Percentiles rank a stretch among this genome's conserved stretches.
These are phyloP conservation scores for Acronicta aceris DNA, from an alignment of 2,888 invertebrate genomes.

Conservation along the genomic window DNA sequence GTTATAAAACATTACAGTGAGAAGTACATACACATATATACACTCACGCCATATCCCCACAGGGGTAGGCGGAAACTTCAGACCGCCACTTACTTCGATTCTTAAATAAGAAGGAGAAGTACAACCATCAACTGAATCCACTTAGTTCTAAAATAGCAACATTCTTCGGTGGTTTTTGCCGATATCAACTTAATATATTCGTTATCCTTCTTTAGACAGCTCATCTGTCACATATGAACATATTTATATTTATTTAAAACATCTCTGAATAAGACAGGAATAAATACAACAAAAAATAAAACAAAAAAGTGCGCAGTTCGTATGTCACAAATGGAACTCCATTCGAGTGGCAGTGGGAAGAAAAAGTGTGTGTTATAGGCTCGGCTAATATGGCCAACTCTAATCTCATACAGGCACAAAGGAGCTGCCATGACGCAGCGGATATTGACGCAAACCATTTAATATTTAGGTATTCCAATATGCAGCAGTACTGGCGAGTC, in stretches of 20 bases:
- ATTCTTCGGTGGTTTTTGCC: background rate
- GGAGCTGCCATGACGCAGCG: constrained; percentile 85
- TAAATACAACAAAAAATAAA: constrained; percentile 18
- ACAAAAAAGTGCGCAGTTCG: constrained; percentile 31
- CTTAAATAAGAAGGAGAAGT: too few relatives aligned
- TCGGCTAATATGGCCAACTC: constrained; percentile 82
- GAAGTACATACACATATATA: too few relatives aligned
- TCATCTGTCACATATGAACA: constrained; percentile 33
- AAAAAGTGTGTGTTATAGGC: constrained; percentile 73
- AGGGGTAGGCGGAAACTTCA: too few relatives aligned
- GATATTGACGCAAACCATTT: constrained; percentile 85
- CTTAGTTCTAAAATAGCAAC: too few relatives aligned
- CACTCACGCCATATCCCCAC: too few relatives aligned
- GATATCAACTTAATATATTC: background rate
- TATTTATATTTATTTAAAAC: constrained; percentile 43
- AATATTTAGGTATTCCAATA: constrained; percentile 86
- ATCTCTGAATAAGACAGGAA: constrained; percentile 28
- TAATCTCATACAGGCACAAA: constrained; percentile 85
- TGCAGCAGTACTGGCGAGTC: constrained; percentile 71
- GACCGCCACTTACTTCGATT: too few relatives aligned
- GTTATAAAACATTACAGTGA: too few relatives aligned
- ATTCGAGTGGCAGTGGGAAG: constrained; percentile 66
- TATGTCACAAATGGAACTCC: constrained; percentile 65
- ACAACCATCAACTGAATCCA: too few relatives aligned
- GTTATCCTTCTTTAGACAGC: constrained; percentile 18